Evolutionary conservation across 2,797 vertebrate species (phyloP).

Genomic region (Enteromius fasciolatus): DNA sequence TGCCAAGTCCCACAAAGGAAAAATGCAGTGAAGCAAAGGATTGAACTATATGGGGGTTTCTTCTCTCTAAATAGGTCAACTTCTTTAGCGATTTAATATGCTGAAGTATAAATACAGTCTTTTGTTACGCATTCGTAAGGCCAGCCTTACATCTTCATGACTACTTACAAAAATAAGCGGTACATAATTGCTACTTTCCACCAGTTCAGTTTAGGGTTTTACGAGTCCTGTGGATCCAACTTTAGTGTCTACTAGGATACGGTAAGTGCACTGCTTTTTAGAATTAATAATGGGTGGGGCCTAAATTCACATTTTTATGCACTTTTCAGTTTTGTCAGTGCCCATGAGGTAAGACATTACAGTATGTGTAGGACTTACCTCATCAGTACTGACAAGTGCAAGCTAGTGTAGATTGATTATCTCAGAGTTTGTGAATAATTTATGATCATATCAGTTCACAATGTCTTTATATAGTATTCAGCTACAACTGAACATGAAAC

Average conservation of each 20-base stretch:
- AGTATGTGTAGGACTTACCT: not conserved
- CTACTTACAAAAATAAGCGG: constrained; percentile 45
- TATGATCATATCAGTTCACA: not conserved
- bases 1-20: constrained; percentile 15
- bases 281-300: constrained; percentile 24
- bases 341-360: not conserved
- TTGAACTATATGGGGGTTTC: not conserved
- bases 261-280: not conserved
- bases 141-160: constrained; percentile 23
- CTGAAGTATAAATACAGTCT: constrained; percentile 16
- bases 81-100: not conserved
- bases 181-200: constrained; percentile 40
- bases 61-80: constrained; percentile 22
- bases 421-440: not conserved
- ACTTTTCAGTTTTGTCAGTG: constrained; percentile 13
- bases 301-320: constrained; percentile 25
- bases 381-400: not conserved
- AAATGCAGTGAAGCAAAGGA: constrained; percentile 12
- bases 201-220: constrained; percentile 10
- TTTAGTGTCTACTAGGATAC: constrained; percentile 12
- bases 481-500: not conserved
- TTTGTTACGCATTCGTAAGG: constrained; percentile 17
- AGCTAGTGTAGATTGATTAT: not conserved
- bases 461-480: not conserved
- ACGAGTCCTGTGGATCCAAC: not conserved